Conservation (phyloP, 2,888 invertebrate species). For the Camptogramma bilineatum region DNA sequence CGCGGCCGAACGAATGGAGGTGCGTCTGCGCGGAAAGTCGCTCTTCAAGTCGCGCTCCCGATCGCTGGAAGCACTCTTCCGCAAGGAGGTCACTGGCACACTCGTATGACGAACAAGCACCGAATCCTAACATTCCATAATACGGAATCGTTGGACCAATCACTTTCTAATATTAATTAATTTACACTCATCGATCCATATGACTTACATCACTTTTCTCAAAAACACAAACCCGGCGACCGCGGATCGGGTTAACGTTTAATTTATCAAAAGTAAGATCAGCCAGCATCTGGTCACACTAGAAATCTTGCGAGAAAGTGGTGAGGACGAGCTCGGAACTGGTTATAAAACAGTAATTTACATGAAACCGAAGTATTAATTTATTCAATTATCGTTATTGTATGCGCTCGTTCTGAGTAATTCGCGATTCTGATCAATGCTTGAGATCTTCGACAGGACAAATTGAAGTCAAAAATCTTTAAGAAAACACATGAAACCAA, state of each 20-base stretch:
- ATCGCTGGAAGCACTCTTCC: conserved; percentile 66
- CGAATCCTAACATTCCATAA: conserved; percentile 42
- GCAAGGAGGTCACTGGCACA: conserved; percentile 75
- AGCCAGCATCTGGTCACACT: conserved; percentile 57
- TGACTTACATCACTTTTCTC: conserved; percentile 40
- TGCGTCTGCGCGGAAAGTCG: conserved; percentile 72
- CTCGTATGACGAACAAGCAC: conserved; percentile 42
- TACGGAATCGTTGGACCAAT: conserved; percentile 32
- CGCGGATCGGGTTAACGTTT: conserved; percentile 35
- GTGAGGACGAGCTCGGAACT: conserved; percentile 64
- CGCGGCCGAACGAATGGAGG: conserved; percentile 77
- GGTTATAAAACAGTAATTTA: conserved; percentile 71
- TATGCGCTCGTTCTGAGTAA: conserved; percentile 43
- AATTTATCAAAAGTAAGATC: conserved; percentile 59
- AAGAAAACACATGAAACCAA: neutral
- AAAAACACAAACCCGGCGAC: conserved; percentile 29
- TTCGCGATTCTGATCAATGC: conserved; percentile 36
- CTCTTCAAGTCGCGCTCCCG: conserved; percentile 62
- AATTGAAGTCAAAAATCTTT: neutral
- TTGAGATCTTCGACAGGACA: neutral
- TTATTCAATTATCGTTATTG: conserved; percentile 51
- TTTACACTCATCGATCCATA: conserved; percentile 34
- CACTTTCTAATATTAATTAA: conserved; percentile 50
- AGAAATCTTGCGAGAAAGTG: conserved; percentile 78
- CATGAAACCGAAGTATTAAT: conserved; percentile 56